Conservation (phyloP, 2,888 invertebrate genomes). For the Tetragonisca angustula region DNA sequence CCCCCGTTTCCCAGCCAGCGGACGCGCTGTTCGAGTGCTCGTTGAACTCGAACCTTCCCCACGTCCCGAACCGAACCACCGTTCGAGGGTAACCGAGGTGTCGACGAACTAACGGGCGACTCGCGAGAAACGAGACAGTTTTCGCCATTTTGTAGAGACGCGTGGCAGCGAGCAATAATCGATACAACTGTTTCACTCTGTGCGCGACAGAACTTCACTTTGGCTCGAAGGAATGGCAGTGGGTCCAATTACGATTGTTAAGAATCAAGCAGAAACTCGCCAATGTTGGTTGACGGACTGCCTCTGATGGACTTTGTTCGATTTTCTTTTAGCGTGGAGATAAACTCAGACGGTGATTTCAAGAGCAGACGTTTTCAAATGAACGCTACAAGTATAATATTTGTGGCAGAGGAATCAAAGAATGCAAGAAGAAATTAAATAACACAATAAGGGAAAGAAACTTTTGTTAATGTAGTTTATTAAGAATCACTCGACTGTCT, state of each 20-base stretch:
- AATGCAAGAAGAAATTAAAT: too few relatives aligned
- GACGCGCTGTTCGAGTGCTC: constrained; percentile 4
- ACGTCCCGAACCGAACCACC: not conserved
- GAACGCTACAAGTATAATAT: too few relatives aligned
- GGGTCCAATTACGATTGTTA: not conserved
- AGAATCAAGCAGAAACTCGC: not conserved
- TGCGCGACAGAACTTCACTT: not conserved
- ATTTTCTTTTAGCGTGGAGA: not conserved
- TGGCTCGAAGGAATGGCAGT: not conserved
- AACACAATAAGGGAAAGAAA: too few relatives aligned
- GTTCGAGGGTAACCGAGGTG: constrained; percentile 12
- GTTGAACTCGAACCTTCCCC: constrained; percentile 44
- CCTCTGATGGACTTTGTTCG: not conserved
- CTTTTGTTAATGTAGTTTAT: too few relatives aligned
- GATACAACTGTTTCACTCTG: not conserved
- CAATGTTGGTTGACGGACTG: not conserved
- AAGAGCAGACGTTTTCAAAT: too few relatives aligned
- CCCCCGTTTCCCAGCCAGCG: not conserved
- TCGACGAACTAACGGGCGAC: not conserved
- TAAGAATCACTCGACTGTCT: too few relatives aligned
- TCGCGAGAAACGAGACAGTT: not conserved
- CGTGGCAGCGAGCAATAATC: not conserved
- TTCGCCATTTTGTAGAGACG: not conserved
- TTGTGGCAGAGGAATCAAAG: too few relatives aligned
- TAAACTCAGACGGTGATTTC: not conserved